These are phyloP conservation scores for Pseudopipra pipra DNA, from an alignment of 2,113 vertebrate genomes.

Conservation along the genomic window DNA sequence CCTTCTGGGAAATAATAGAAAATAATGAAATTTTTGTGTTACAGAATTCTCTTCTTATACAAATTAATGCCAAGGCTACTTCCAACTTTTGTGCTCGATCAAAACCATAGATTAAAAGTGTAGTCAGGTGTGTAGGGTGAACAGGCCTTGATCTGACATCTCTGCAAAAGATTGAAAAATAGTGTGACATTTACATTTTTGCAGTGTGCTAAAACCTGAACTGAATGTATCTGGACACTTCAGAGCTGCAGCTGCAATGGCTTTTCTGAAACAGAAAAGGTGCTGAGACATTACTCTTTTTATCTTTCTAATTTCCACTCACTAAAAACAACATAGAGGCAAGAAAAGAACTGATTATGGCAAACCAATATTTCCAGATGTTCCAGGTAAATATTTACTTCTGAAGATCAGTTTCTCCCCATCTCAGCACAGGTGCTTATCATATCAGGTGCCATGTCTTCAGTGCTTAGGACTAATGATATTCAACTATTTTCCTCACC, in stretches of 20 bases:
- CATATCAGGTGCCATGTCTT: neutral
- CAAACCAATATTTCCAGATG: neutral
- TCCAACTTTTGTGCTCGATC: neutral
- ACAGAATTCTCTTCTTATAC: neutral
- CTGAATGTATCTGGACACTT: neutral
- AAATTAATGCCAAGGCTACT: neutral
- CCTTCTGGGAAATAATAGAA: neutral
- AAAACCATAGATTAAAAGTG: neutral
- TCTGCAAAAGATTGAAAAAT: neutral
- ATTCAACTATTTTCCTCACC: neutral
- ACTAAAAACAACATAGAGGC: neutral
- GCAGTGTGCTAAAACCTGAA: neutral
- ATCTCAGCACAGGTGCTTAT: neutral
- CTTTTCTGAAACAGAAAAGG: neutral
- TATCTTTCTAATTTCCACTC: neutral
- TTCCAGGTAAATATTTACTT: neutral
- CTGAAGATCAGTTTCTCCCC: neutral
- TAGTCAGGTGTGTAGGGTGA: neutral
- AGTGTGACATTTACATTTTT: neutral
- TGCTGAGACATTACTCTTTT: neutral
- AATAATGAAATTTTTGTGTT: neutral
- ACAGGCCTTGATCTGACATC: neutral
- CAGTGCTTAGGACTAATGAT: neutral
- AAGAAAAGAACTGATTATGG: neutral
- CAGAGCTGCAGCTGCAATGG: neutral